Evolutionary conservation across 1,140 invertebrate species (phyloP).

Genomic region (Probaryconus sp.): DNA sequence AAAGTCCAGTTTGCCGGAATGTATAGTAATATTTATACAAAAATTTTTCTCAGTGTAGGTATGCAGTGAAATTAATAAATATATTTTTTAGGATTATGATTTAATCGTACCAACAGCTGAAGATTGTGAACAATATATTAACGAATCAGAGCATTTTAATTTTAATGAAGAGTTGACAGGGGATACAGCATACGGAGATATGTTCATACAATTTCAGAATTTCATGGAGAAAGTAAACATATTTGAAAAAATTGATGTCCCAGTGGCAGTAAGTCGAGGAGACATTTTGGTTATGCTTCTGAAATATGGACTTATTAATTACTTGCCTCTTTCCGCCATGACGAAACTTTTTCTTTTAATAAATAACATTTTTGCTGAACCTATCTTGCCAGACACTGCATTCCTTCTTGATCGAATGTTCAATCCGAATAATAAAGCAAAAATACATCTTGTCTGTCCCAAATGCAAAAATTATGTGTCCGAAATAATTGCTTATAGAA

Average conservation of each 20-base stretch:
- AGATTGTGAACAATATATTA: no score
- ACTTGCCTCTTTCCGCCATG: background rate
- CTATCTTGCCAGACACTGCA: slow-evolving; percentile 19
- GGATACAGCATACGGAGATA: no score
- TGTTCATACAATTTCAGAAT: no score
- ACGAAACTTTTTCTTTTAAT: slow-evolving; percentile 13
- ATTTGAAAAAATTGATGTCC: slow-evolving; percentile 5
- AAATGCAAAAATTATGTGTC: background rate
- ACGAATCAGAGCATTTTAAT: no score
- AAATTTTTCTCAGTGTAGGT: no score
- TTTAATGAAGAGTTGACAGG: no score
- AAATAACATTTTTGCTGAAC: slow-evolving; percentile 20
- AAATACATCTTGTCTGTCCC: slow-evolving; percentile 4
- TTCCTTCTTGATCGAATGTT: slow-evolving; percentile 29
- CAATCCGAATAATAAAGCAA: slow-evolving; percentile 3
- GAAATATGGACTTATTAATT: slow-evolving; percentile 4
- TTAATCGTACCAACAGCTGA: no score
- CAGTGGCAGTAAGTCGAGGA: slow-evolving; percentile 4
- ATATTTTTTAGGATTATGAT: no score
- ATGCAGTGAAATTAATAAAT: no score
- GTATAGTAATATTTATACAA: no score
- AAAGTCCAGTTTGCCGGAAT: no score
- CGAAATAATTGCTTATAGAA: background rate
- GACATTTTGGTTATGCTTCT: slow-evolving; percentile 22
- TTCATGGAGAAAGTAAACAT: no score